phyloP scores from a whole-genome alignment of 1,140 invertebrate species.

The Drosophila virilis region DNA sequence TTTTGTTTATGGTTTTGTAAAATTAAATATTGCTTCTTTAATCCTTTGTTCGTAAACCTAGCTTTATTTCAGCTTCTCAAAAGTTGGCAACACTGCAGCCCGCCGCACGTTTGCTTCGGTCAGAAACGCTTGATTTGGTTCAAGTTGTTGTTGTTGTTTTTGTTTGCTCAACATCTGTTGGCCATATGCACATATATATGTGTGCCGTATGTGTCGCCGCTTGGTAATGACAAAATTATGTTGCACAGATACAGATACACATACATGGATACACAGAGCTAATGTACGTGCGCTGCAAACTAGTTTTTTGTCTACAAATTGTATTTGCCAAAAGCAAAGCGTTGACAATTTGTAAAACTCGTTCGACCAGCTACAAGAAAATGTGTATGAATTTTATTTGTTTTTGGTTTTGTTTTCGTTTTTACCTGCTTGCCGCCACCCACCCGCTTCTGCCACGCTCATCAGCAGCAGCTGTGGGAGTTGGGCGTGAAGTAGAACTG shows the following conservation, averaged over 20 bases:
- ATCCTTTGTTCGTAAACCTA: background rate
- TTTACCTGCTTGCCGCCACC: conserved; percentile 7
- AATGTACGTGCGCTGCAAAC: conserved; percentile 58
- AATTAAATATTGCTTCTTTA: background rate
- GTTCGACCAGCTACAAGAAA: conserved; percentile 67
- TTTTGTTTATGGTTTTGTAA: too few relatives aligned
- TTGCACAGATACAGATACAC: conserved; percentile 47
- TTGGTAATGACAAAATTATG: conserved; percentile 81
- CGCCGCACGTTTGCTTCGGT: conserved; percentile 30
- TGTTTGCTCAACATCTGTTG: conserved; percentile 75
- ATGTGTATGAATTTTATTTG: conserved; percentile 12
- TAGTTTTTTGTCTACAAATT: conserved; percentile 74
- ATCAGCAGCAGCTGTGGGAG: conserved; percentile 35
- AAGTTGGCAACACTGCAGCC: conserved; percentile 22
- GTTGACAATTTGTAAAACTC: conserved; percentile 82
- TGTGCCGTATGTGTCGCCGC: conserved; percentile 33
- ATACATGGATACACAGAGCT: conserved; percentile 21
- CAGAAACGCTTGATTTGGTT: conserved; percentile 37
- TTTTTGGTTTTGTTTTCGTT: conserved; percentile 6
- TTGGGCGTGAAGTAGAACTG: conserved; percentile 16
- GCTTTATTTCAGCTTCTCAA: conserved; percentile 1
- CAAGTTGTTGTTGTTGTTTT: conserved; percentile 29
- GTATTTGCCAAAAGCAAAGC: conserved; percentile 75
- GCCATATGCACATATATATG: conserved; percentile 64
- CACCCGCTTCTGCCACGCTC: conserved; percentile 25